Evolutionary conservation across 2,797 vertebrate species (phyloP).

Genomic region (Numenius phaeopus): DNA sequence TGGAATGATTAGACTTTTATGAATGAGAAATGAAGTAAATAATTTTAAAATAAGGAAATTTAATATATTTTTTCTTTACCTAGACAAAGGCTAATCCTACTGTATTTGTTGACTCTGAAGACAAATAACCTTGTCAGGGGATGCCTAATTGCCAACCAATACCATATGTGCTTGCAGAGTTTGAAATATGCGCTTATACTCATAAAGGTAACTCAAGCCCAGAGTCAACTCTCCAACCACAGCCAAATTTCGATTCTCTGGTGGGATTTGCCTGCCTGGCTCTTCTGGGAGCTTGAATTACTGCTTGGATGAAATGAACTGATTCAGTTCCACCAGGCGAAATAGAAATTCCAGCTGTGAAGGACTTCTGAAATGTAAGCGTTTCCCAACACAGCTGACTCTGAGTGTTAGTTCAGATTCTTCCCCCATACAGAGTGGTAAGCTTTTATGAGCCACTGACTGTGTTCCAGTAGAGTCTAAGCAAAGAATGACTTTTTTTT

Average conservation of each 20-base stretch:
- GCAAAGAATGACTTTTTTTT: neutral
- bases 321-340: neutral
- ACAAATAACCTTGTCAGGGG: neutral
- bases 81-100: neutral
- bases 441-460: neutral
- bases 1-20: neutral
- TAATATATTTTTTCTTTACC: neutral
- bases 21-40: neutral
- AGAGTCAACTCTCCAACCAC: neutral
- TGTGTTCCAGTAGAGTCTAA: neutral
- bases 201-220: neutral
- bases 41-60: neutral
- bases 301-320: neutral
- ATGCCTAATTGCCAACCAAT: constrained; percentile 5
- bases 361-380: neutral
- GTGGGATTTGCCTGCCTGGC: neutral
- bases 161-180: neutral
- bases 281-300: neutral
- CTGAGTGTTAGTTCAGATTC: neutral
- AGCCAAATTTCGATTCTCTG: neutral
- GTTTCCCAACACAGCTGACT: neutral
- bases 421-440: neutral
- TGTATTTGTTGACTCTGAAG: neutral
- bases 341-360: neutral
- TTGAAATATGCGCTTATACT: neutral